These are phyloP conservation scores for Sebastes schlegelii DNA, from an alignment of 2,113 vertebrate genomes.

Conservation along the genomic window DNA sequence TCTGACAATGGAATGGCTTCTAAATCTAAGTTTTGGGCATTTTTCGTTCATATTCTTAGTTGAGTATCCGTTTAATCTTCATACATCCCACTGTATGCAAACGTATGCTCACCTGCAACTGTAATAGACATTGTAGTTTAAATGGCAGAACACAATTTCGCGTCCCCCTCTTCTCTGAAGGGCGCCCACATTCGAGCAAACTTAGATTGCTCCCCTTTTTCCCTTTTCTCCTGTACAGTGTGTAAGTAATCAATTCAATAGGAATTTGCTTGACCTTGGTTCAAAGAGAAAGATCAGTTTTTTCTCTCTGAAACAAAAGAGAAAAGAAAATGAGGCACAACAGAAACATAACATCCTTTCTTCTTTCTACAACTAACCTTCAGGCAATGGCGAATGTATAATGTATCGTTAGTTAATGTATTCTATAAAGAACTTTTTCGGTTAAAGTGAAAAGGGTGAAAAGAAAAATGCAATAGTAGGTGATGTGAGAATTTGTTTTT, in stretches of 20 bases:
- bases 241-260: constrained; percentile 26
- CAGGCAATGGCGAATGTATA: constrained; percentile 45
- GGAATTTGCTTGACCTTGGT: constrained; percentile 45
- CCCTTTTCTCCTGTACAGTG: background rate
- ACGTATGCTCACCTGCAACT: background rate
- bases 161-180: background rate
- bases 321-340: constrained; percentile 27
- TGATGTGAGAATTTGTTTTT: background rate
- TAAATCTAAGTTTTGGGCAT: background rate
- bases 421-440: constrained; percentile 24
- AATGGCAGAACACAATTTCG: background rate
- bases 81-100: background rate
- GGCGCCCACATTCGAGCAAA: background rate
- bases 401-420: constrained; percentile 40
- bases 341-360: constrained; percentile 16
- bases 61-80: background rate
- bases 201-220: background rate
- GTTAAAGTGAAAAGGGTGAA: background rate
- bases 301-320: constrained; percentile 26
- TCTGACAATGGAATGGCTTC: background rate
- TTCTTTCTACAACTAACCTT: constrained; percentile 40
- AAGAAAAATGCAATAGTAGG: constrained; percentile 4
- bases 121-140: background rate
- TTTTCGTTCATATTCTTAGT: background rate
- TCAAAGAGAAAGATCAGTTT: constrained; percentile 1